A percentile compares a stretch with the other conserved stretches of the same genome.
These are phyloP conservation scores for Tenthredo scrophulariae DNA, from an alignment of 2,888 invertebrate genomes.

Conservation along the genomic window DNA sequence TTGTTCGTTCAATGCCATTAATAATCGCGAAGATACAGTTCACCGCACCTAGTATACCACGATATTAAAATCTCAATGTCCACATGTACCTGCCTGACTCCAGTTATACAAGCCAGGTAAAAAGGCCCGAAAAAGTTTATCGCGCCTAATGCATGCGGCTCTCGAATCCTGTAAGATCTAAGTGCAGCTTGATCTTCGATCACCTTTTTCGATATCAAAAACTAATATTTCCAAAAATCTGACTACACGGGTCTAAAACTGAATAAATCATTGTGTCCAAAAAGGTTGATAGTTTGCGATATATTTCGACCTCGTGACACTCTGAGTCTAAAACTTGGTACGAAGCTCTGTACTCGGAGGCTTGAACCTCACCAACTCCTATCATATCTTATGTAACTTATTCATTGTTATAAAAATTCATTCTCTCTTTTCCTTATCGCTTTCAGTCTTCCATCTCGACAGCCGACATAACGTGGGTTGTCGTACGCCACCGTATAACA, in stretches of 20 bases:
- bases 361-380: too few relatives aligned
- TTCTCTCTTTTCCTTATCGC: background rate
- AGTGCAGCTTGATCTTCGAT: too few relatives aligned
- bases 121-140: background rate
- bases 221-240: too few relatives aligned
- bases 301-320: too few relatives aligned
- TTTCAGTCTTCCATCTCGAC: background rate
- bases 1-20: constrained; percentile 21
- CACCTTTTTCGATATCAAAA: too few relatives aligned
- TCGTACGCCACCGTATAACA: background rate
- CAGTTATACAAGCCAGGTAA: background rate
- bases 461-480: background rate
- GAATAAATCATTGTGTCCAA: too few relatives aligned
- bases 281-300: too few relatives aligned
- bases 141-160: background rate
- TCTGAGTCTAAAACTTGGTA: too few relatives aligned
- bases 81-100: background rate
- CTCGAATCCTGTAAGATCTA: background rate
- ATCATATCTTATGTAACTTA: too few relatives aligned
- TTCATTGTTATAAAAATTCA: too few relatives aligned
- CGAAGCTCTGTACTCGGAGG: too few relatives aligned
- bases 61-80: constrained; percentile 30
- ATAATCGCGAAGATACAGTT: constrained; percentile 29
- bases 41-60: constrained; percentile 2
- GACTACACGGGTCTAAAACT: too few relatives aligned